Evolutionary conservation across 1,140 invertebrate genomes (phyloP).

Genomic region (Dolichoris vasculosae): DNA sequence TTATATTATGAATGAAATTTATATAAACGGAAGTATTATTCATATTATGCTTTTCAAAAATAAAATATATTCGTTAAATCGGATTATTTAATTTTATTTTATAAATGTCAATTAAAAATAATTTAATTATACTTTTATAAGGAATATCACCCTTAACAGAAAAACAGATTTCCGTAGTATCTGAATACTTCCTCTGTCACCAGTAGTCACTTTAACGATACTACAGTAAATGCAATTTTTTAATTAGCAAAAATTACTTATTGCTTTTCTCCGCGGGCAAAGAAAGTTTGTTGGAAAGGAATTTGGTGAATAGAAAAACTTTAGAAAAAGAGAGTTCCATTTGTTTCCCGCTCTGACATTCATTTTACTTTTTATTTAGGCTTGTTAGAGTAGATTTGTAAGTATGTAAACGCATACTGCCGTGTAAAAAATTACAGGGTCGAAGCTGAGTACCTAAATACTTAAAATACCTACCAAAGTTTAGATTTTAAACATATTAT

Average conservation of each 20-base stretch:
- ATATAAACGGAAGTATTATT: too few species aligned
- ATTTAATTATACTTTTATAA: neutral
- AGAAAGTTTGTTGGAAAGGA: constrained; percentile 48
- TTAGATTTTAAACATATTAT: neutral
- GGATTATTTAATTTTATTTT: too few species aligned
- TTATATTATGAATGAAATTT: too few species aligned
- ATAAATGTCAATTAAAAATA: neutral
- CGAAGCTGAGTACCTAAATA: neutral
- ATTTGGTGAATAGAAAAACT: neutral
- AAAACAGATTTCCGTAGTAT: neutral
- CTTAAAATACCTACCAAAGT: neutral
- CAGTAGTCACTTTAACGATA: neutral
- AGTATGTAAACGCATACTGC: neutral
- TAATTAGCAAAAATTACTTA: constrained; percentile 44
- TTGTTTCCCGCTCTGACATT: neutral
- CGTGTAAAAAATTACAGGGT: neutral
- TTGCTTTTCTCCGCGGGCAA: neutral
- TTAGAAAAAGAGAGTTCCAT: neutral
- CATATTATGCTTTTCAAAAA: too few species aligned
- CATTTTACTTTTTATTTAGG: neutral
- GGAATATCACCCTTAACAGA: neutral
- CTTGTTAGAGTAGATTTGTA: neutral
- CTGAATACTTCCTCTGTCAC: neutral
- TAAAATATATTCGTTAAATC: too few species aligned
- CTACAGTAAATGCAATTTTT: constrained; percentile 21